Evolutionary conservation across 1,140 invertebrate species (phyloP).

Genomic region (Samia ricini): DNA sequence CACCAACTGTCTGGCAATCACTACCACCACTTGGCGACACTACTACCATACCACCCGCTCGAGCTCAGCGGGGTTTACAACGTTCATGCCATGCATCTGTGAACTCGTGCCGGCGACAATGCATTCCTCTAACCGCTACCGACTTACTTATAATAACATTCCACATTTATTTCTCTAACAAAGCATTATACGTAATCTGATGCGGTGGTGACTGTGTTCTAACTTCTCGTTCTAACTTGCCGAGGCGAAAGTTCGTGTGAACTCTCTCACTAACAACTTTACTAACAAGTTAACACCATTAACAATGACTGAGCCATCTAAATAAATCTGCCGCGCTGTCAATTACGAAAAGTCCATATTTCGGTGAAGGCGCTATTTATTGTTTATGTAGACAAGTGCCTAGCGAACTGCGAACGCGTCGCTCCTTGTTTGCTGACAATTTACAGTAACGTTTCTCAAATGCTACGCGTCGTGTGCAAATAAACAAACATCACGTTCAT

Average conservation of each 20-base stretch:
- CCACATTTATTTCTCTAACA: conserved; percentile 16
- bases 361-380: conserved; percentile 69
- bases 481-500: conserved; percentile 49
- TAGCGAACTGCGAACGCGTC: conserved; percentile 60
- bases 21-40: conserved; percentile 81
- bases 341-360: conserved; percentile 74
- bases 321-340: conserved; percentile 70
- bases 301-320: conserved; percentile 76
- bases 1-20: conserved; percentile 82
- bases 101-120: conserved; percentile 79
- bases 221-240: conserved; percentile 64
- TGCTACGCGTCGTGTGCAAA: conserved; percentile 66
- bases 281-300: conserved; percentile 72
- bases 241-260: conserved; percentile 62
- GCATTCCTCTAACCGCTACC: conserved; percentile 72
- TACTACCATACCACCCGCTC: conserved; percentile 82
- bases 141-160: conserved; percentile 31
- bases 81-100: conserved; percentile 90
- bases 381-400: conserved; percentile 71
- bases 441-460: conserved; percentile 73
- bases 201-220: conserved; percentile 56
- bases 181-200: conserved; percentile 49
- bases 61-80: conserved; percentile 82
- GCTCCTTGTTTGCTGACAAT: conserved; percentile 65
- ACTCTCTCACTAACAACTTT: conserved; percentile 69